Percentiles rank a stretch among this genome's conserved stretches.
Conservation (phyloP, 2,888 invertebrate species). For the Teleogryllus oceanicus region DNA sequence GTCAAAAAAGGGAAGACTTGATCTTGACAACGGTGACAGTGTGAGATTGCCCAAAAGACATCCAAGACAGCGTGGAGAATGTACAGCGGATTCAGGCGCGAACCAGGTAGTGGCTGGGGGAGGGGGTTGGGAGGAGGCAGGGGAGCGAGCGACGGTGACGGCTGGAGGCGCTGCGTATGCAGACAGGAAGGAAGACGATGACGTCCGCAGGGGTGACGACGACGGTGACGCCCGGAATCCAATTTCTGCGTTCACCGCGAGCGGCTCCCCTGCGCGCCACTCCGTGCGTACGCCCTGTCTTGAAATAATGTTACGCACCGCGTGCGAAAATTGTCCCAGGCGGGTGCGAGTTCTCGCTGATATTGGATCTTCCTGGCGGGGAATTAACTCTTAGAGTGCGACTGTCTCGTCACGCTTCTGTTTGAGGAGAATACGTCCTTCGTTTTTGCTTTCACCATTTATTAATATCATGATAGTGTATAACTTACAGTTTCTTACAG, state of each 20-base stretch:
- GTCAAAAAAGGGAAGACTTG: too few relatives aligned
- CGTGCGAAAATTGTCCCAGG: background rate
- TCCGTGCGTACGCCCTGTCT: background rate
- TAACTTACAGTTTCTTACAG: too few relatives aligned
- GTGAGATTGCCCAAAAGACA: too few relatives aligned
- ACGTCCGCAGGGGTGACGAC: background rate
- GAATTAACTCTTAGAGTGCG: background rate
- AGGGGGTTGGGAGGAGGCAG: too few relatives aligned
- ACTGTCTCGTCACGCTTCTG: background rate
- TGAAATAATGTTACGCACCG: background rate
- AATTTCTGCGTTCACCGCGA: constrained; percentile 1
- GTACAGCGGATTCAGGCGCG: too few relatives aligned
- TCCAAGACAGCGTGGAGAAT: too few relatives aligned
- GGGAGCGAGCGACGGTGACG: too few relatives aligned
- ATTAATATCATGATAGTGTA: too few relatives aligned
- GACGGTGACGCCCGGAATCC: background rate
- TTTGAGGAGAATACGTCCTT: background rate
- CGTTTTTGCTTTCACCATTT: background rate
- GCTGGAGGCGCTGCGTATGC: background rate
- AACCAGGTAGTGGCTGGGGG: too few relatives aligned
- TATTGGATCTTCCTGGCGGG: background rate
- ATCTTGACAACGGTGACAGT: too few relatives aligned
- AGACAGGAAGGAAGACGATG: background rate
- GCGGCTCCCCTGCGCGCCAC: background rate
- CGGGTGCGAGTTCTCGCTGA: background rate